Evolutionary conservation across 2,888 invertebrate genomes (phyloP).

Genomic region (Eupithecia subfuscata): DNA sequence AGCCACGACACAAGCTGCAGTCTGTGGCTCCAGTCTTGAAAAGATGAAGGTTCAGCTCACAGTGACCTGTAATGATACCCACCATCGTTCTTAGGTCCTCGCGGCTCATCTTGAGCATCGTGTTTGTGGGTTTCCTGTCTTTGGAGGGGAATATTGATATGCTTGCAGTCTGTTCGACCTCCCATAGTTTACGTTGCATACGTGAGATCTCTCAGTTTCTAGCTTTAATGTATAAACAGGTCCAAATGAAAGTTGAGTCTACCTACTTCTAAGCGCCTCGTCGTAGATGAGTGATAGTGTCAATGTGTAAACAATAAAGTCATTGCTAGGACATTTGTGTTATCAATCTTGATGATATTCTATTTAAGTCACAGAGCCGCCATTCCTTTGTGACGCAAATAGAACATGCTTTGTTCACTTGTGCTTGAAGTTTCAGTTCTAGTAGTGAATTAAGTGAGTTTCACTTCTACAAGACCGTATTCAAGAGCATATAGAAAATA

Average conservation of each 20-base stretch:
- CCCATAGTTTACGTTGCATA: no score
- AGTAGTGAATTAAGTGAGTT: background rate
- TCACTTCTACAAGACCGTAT: constrained; percentile 5
- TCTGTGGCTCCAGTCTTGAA: no score
- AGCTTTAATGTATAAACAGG: background rate
- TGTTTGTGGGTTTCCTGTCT: no score
- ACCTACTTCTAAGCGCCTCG: background rate
- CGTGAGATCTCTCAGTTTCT: background rate
- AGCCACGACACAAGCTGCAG: no score
- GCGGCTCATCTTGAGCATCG: no score
- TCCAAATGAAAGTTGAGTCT: background rate
- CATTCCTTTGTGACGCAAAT: background rate
- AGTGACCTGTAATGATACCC: no score
- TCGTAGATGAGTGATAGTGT: background rate
- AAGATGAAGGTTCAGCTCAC: no score
- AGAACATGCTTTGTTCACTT: background rate
- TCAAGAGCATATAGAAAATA: constrained; percentile 5
- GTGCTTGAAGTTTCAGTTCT: background rate
- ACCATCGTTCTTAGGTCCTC: no score
- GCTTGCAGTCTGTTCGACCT: no score
- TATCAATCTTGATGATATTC: constrained; percentile 1
- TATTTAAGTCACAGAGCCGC: background rate
- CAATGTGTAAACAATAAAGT: background rate
- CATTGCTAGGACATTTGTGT: background rate
- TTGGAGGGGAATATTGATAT: no score